Base-by-base conservation (phyloP, 2,113 vertebrate genomes). In the Saccopteryx bilineata region DNA sequence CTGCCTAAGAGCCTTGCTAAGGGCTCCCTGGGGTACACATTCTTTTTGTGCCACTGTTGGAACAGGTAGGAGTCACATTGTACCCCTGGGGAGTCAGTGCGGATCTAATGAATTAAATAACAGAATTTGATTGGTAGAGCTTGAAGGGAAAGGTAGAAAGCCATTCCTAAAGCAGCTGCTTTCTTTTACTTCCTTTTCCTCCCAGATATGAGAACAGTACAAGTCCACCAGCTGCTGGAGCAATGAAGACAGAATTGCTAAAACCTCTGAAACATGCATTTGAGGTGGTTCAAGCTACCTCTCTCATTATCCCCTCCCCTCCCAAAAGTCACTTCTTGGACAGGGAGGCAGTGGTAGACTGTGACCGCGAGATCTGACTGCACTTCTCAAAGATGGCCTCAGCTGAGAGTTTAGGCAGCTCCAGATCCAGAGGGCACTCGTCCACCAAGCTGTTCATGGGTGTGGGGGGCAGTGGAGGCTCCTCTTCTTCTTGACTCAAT, bases 371-470 rank as follows among this genome's bases (percentile, higher is more conserved):
- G 18, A 99, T 98, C 95, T 98, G 98, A 97, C 96, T 99, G 97
- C 99, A 99, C 85, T 99, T 98, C 93, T 99, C 99, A 54, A 99
- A 98, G 95, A 99, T 97, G 0, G 98, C 99, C 76, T 99, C 99
- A 0, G 98, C 98, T 0, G 98, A 99, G 93, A 99, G 97, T 15
- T 96, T 98, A 0, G 99, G 99, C 90, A 99, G 98, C 0, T 99
- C 99, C 46, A 96, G 98, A 0, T 99, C 99, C 71, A 99, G 98
- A 0, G 99, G 99, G 80, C 99, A 99, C 28, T 99, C 99, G 2
- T 99, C 99, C 85, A 99, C 99, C 97, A 99, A 98, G 96, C 99
- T 99, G 99, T 99, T 99, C 99, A 99, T 99, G 0, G 99, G 99
- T 0, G 99, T 99, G 0, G 99, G 99, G 0, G 99, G 99, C 0